Conservation (phyloP, 2,888 invertebrate species). For the Steromphala cineraria region DNA sequence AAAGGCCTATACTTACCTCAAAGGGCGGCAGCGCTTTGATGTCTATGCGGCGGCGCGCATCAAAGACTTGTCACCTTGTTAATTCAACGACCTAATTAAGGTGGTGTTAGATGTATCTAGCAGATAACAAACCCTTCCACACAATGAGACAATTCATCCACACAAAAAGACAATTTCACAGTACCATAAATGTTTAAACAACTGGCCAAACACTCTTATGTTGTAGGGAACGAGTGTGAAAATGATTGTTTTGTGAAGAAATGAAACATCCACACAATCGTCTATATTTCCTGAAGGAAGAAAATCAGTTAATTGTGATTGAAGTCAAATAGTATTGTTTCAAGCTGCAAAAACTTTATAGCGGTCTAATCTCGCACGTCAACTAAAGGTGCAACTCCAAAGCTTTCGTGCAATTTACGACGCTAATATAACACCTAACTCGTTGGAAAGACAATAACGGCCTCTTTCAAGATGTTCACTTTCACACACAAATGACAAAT, state of each 20-base stretch:
- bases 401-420: no score
- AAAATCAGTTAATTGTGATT: no score
- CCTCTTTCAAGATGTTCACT: no score
- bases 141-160: not conserved
- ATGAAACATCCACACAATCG: no score
- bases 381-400: no score
- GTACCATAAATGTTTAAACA: not conserved
- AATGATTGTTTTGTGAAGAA: not conserved
- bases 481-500: no score
- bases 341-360: no score
- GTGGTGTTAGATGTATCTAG: not conserved
- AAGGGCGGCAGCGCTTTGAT: not conserved
- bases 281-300: no score
- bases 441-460: no score
- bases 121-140: not conserved
- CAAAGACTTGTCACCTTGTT: not conserved
- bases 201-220: slow-evolving; percentile 3
- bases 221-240: slow-evolving; percentile 12
- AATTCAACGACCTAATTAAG: not conserved
- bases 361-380: no score
- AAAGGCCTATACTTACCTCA: not conserved
- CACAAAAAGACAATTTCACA: not conserved
- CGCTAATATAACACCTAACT: no score
- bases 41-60: not conserved
- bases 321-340: no score